These are phyloP conservation scores for Phalangium opilio DNA, from an alignment of 2,888 invertebrate genomes.

Conservation along the genomic window DNA sequence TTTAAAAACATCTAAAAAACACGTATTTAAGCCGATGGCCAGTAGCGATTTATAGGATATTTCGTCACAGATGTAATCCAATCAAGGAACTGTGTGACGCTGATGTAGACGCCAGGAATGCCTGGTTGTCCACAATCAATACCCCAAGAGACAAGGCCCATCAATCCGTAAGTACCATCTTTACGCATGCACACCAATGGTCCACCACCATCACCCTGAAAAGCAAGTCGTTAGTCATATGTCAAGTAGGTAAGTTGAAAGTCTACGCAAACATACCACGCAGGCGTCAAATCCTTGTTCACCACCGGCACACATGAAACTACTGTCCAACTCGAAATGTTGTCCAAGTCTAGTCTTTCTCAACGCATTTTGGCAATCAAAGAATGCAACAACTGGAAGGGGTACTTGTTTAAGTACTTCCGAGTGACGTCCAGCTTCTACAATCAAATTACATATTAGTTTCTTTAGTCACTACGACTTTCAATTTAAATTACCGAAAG, in stretches of 20 bases:
- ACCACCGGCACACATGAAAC: conserved; percentile 6
- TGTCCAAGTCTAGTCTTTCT: background rate
- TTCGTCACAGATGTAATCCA: conserved; percentile 19
- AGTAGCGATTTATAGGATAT: conserved; percentile 10
- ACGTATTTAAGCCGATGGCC: conserved; percentile 7
- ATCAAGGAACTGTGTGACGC: conserved; percentile 23
- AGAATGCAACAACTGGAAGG: no score
- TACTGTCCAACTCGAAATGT: conserved; percentile 3
- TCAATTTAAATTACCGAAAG: conserved; percentile 8
- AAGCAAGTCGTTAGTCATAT: background rate
- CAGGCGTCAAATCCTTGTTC: background rate
- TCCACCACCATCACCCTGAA: conserved; percentile 31
- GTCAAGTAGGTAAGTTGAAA: background rate
- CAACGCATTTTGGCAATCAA: background rate
- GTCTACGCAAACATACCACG: background rate
- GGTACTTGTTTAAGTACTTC: no score
- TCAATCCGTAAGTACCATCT: conserved; percentile 23
- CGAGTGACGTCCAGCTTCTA: no score
- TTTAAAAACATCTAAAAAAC: no score
- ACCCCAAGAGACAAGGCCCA: conserved; percentile 29
- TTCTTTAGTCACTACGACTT: no score
- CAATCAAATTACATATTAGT: no score
- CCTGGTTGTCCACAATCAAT: conserved; percentile 28
- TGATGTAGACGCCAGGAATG: conserved; percentile 30
- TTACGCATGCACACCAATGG: conserved; percentile 26